A percentile compares a stretch with the other conserved stretches of the same genome.
Conservation (phyloP, 2,888 invertebrate species). For the Drosophila dives region DNA sequence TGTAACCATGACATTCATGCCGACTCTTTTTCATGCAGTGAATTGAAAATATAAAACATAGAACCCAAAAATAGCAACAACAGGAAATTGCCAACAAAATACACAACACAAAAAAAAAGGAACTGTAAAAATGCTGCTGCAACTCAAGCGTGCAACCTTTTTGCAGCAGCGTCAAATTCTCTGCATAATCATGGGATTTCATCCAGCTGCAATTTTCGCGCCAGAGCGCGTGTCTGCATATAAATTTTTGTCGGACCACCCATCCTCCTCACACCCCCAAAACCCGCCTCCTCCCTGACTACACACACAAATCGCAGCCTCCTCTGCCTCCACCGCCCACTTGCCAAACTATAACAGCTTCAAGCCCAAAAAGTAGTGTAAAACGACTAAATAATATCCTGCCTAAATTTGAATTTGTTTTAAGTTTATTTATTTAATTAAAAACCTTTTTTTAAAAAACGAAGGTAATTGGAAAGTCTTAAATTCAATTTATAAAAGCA, state of each 20-base stretch:
- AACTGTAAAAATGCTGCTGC: constrained; percentile 44
- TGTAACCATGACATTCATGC: constrained; percentile 49
- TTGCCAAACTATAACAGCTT: not conserved
- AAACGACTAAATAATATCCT: constrained; percentile 31
- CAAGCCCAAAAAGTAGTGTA: not conserved
- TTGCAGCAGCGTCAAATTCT: constrained; percentile 58
- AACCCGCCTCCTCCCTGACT: too few relatives aligned
- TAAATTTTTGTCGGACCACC: constrained; percentile 56
- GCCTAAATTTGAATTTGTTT: not conserved
- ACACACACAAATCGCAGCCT: not conserved
- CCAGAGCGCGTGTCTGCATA: constrained; percentile 76
- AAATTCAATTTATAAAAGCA: not conserved
- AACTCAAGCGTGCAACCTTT: constrained; percentile 61
- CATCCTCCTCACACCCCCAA: not conserved
- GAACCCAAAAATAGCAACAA: constrained; percentile 4
- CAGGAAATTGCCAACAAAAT: not conserved
- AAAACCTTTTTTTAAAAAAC: not conserved
- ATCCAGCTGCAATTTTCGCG: constrained; percentile 82
- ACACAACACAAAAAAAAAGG: constrained; percentile 1
- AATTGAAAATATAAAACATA: constrained; percentile 19
- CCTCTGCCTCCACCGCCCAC: not conserved
- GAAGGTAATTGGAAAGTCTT: not conserved
- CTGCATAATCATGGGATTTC: constrained; percentile 82
- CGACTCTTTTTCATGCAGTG: constrained; percentile 10
- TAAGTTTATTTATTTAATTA: not conserved